Base-by-base conservation (phyloP, 2,888 invertebrate genomes). In the Lymantria dispar region DNA sequence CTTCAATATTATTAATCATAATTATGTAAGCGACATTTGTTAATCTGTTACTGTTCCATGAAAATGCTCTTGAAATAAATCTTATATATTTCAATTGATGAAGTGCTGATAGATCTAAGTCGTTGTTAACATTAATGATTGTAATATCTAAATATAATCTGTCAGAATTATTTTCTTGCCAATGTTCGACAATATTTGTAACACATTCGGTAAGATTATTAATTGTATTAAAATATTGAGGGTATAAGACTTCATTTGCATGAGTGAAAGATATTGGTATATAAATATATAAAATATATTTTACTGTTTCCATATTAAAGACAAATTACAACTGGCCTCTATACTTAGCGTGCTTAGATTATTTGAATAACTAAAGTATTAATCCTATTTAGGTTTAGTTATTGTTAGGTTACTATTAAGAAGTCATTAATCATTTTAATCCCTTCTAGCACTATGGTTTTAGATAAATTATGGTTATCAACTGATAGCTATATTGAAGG, bases 1-100 rank as follows among this genome's bases (percentile, higher is more conserved):
- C 70, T 14, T 56, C 22, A 22, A 59, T 67, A 58, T 70, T 45
- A n/a, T 53, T 22, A 50, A 60, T 59, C 41, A 59, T 60, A 9
- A 72, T 62, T 5, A 80, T 51, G 45, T 76, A 76, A 30, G 69
- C 53, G 5, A 54, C n/a, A 47, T 65, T 68, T 11, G 43, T 48
- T 7, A 68, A 14, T 15, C 48, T 58, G 13, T 65, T 57, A 0
- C 46, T 41, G 2, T 57, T 41, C 67, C 64, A 70, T 12, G 49
- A 53, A 48, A 62, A 68, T 1, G 56, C 43, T 56, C 71, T 65
- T 13, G 68, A 61, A 14, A 73, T 47, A 44, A 72, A 75, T 39
- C 64, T 58, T 14, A 64, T 45, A 10, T 51, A 45, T 48, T 56
- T 13, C 7, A 70, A 31, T 22, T 58, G 54, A 39, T 75, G 66